Conservation (phyloP, 2,888 invertebrate genomes). For the Baronia brevicornis region DNA sequence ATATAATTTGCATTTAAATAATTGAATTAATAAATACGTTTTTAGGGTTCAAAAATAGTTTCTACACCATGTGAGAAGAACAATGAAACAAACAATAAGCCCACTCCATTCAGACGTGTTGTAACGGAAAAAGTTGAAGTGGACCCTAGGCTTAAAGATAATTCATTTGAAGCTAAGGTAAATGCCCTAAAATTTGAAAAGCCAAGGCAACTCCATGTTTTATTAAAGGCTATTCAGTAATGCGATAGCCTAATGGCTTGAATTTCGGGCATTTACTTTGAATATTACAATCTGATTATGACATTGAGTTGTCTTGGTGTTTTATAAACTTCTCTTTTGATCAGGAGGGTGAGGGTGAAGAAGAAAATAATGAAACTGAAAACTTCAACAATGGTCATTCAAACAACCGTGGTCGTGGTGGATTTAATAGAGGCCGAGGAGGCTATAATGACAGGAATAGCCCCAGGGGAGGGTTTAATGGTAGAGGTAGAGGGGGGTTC, state of each 20-base stretch:
- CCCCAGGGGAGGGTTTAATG: slow-evolving; percentile 40
- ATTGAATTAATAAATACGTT: slow-evolving; percentile 17
- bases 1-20: slow-evolving; percentile 5
- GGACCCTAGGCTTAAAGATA: slow-evolving; percentile 88
- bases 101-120: slow-evolving; percentile 88
- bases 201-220: slow-evolving; percentile 69
- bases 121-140: slow-evolving; percentile 84
- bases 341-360: slow-evolving; percentile 57
- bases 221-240: slow-evolving; percentile 18
- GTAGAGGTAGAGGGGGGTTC: slow-evolving; percentile 35
- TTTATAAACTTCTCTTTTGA: slow-evolving; percentile 43
- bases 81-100: slow-evolving; percentile 37
- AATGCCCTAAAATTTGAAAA: slow-evolving; percentile 76
- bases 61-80: slow-evolving; percentile 59
- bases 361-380: slow-evolving; percentile 33
- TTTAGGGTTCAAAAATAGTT: slow-evolving; percentile 56
- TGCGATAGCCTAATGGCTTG: slow-evolving; percentile 37
- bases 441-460: no score
- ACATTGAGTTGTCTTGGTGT: slow-evolving; percentile 71
- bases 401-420: slow-evolving; percentile 41
- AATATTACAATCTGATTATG: no score
- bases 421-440: slow-evolving; percentile 27
- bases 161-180: slow-evolving; percentile 98
- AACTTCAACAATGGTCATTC: slow-evolving; percentile 40
- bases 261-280: slow-evolving; percentile 72